Conservation (phyloP, 2,797 vertebrate species). For the Catamblyrhynchus diadema region DNA sequence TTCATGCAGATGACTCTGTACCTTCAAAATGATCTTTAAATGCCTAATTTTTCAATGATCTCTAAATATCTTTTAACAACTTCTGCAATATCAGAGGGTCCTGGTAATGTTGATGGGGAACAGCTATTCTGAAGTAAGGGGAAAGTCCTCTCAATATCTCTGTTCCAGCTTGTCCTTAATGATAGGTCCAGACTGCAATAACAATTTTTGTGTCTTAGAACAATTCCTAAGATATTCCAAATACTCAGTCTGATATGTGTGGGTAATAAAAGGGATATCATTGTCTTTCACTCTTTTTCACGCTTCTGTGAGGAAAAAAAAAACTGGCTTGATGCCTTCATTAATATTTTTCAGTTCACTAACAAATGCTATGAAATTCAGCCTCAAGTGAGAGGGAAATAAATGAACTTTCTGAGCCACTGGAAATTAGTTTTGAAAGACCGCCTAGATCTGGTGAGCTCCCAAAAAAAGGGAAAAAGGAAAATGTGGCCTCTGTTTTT, state of each 20-base stretch:
- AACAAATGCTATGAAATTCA: not conserved
- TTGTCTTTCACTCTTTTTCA: not conserved
- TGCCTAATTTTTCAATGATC: not conserved
- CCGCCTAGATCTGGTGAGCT: not conserved
- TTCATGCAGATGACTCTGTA: not conserved
- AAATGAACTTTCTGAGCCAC: conserved; percentile 23
- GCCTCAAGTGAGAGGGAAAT: not conserved
- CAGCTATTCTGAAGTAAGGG: not conserved
- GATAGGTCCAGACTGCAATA: not conserved
- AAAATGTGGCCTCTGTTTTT: not conserved
- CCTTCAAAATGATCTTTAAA: not conserved
- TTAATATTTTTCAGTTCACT: conserved; percentile 43
- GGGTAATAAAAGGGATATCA: not conserved
- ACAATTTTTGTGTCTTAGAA: not conserved
- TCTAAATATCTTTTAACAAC: not conserved
- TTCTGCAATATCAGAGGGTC: not conserved
- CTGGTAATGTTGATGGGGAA: not conserved
- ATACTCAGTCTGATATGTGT: not conserved
- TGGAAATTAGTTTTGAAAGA: conserved; percentile 18
- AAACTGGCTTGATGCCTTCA: not conserved
- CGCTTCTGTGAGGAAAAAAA: not conserved
- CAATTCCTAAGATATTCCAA: not conserved
- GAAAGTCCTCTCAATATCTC: not conserved
- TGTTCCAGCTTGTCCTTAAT: not conserved
- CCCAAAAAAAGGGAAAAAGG: not conserved